Percentiles rank a stretch among this genome's conserved stretches.
phyloP scores from a whole-genome alignment of 1,140 invertebrate species.

The Mizuhopecten yessoensis region DNA sequence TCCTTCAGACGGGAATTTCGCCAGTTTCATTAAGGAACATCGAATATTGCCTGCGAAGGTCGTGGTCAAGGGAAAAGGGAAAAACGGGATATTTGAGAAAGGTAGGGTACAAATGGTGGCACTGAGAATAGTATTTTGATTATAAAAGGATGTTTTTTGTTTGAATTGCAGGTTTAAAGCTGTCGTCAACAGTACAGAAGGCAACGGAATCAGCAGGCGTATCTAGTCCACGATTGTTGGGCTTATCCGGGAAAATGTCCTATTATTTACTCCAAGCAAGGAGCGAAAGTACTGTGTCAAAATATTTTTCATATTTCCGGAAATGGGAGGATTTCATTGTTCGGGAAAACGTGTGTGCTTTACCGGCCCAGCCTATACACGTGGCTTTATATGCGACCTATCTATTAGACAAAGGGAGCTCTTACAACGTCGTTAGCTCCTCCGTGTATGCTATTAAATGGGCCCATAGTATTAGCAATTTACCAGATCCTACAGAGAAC shows the following conservation, averaged over 20 bases:
- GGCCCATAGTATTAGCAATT: too few species aligned
- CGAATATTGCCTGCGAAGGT: neutral
- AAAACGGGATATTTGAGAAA: slow-evolving; percentile 47
- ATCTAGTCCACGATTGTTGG: neutral
- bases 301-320: slow-evolving; percentile 30
- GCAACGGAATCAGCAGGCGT: too few species aligned
- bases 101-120: slow-evolving; percentile 27
- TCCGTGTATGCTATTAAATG: too few species aligned
- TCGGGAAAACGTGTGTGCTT: neutral
- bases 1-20: neutral
- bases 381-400: slow-evolving; percentile 52
- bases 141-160: neutral
- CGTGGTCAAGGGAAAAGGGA: slow-evolving; percentile 43
- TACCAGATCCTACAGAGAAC: too few species aligned
- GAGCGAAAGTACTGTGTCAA: neutral
- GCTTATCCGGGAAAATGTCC: neutral
- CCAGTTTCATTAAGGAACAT: neutral
- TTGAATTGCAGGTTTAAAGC: neutral
- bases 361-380: slow-evolving; percentile 49
- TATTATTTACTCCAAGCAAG: too few species aligned
- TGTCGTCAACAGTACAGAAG: too few species aligned
- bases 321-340: slow-evolving; percentile 24
- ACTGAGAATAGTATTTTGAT: slow-evolving; percentile 25
- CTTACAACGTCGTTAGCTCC: too few species aligned
- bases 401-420: too few species aligned